Percentiles rank a stretch among this genome's conserved stretches.
phyloP scores from a whole-genome alignment of 1,140 invertebrate genomes.

The Leptinotarsa undecemlineata region DNA sequence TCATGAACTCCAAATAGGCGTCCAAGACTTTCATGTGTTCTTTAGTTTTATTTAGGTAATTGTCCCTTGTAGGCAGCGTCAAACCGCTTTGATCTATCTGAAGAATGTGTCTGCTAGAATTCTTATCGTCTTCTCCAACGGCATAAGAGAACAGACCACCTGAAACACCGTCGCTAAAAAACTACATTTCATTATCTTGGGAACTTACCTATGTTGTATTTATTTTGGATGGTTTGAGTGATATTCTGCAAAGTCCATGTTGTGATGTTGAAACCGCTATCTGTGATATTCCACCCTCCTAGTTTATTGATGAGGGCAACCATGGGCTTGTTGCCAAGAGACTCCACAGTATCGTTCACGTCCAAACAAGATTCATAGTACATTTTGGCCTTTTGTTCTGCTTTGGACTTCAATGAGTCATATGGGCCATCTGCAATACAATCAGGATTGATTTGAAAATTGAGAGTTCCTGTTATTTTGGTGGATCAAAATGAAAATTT shows the following conservation, averaged over 20 bases:
- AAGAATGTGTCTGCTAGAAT: slow-evolving; percentile 85
- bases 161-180: background rate
- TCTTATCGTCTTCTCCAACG: slow-evolving; percentile 90
- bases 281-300: slow-evolving; percentile 70
- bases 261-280: slow-evolving; percentile 62
- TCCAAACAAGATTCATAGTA: slow-evolving; percentile 96
- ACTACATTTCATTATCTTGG: background rate
- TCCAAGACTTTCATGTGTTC: slow-evolving; percentile 77
- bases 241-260: slow-evolving; percentile 78
- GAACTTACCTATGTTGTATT: slow-evolving; percentile 75
- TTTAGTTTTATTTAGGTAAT: slow-evolving; percentile 88
- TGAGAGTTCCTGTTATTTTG: too few relatives aligned
- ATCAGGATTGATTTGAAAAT: too few relatives aligned
- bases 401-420: slow-evolving; percentile 69
- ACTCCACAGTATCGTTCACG: slow-evolving; percentile 87
- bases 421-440: slow-evolving; percentile 61
- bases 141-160: slow-evolving; percentile 84
- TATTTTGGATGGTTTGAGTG: slow-evolving; percentile 81
- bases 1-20: slow-evolving; percentile 92
- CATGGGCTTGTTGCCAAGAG: slow-evolving; percentile 79
- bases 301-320: slow-evolving; percentile 71
- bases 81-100: slow-evolving; percentile 92
- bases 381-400: slow-evolving; percentile 85
- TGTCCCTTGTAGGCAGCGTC: slow-evolving; percentile 85
- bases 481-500: too few relatives aligned